These are phyloP conservation scores for Masticophis lateralis DNA, from an alignment of 2,797 vertebrate species.

Conservation along the genomic window DNA sequence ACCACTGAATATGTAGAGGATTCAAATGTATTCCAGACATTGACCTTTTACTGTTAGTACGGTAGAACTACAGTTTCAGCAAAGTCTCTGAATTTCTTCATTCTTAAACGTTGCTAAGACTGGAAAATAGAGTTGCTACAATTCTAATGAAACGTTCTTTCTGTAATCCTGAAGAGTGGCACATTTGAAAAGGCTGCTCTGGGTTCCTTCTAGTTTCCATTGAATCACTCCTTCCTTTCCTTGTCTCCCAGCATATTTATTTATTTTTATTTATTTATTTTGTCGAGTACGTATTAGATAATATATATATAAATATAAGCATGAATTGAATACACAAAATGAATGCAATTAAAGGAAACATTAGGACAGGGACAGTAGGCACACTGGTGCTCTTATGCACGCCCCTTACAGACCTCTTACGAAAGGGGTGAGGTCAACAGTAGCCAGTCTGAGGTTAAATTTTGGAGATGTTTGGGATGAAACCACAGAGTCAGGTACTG, in stretches of 20 bases:
- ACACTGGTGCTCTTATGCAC: no score
- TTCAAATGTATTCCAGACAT: background rate
- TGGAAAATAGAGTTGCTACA: background rate
- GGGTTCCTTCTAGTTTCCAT: background rate
- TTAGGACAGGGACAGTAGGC: no score
- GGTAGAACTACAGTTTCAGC: background rate
- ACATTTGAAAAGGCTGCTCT: background rate
- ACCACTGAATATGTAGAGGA: background rate
- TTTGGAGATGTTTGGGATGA: accelerated
- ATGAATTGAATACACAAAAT: no score
- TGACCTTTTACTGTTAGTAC: background rate
- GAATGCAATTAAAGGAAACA: no score
- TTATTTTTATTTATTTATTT: no score
- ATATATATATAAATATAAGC: no score
- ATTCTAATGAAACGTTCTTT: background rate
- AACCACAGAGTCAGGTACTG: no score
- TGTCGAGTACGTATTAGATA: no score
- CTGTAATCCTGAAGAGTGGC: background rate
- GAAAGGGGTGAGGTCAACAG: no score
- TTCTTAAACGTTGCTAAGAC: background rate
- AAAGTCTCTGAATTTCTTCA: background rate
- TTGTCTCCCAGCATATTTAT: background rate
- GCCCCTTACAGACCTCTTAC: no score
- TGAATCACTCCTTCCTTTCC: background rate
- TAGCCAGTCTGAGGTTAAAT: no score